phyloP scores from a whole-genome alignment of 2,113 vertebrate genomes.

The Mohoua ochrocephala region DNA sequence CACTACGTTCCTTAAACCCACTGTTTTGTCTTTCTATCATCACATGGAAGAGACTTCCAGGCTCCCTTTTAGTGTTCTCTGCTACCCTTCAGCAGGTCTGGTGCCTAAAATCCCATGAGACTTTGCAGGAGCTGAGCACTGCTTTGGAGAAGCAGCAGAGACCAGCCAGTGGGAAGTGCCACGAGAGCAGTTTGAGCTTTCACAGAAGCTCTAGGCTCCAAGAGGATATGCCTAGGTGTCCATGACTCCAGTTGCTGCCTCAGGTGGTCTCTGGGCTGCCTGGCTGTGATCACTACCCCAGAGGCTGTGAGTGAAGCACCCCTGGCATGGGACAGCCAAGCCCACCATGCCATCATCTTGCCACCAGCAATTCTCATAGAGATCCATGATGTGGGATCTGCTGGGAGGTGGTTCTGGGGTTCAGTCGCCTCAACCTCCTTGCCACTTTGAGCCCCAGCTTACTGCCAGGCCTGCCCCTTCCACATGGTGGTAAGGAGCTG shows the following conservation, averaged over 20 bases:
- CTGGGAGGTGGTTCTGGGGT: background rate
- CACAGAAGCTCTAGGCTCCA: background rate
- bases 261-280: background rate
- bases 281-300: background rate
- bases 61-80: background rate
- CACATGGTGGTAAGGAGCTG: background rate
- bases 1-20: background rate
- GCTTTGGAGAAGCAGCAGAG: background rate
- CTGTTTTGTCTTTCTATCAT: background rate
- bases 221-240: background rate
- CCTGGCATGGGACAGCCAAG: accelerated
- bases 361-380: background rate
- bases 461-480: background rate
- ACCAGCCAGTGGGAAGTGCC: background rate
- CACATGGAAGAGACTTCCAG: background rate
- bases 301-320: background rate
- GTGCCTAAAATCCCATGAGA: background rate
- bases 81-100: background rate
- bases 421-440: background rate
- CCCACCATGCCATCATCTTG: background rate
- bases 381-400: accelerated
- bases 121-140: background rate
- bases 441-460: background rate
- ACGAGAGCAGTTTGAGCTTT: background rate
- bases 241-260: background rate